These are phyloP conservation scores for Carlito syrichta DNA, from an alignment of 2,113 vertebrate species.

Conservation along the genomic window DNA sequence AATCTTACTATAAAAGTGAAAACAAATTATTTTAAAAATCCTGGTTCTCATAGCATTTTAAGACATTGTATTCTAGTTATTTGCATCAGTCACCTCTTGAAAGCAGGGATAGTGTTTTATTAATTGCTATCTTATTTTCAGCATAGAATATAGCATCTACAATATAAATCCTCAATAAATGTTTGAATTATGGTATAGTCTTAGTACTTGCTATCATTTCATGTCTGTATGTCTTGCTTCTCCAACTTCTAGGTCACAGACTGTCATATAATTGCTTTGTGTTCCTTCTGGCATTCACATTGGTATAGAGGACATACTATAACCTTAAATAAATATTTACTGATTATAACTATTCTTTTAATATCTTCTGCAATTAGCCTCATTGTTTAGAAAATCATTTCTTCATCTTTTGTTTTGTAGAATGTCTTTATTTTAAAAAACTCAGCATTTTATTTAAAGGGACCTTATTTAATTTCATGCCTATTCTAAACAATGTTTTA, in stretches of 20 bases:
- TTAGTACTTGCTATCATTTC: not conserved
- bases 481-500: not conserved
- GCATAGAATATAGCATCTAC: not conserved
- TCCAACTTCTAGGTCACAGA: not conserved
- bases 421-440: conserved; percentile 5
- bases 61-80: not conserved
- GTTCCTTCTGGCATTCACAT: not conserved
- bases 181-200: not conserved
- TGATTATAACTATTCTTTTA: not conserved
- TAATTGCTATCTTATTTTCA: not conserved
- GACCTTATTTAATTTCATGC: not conserved
- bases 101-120: not conserved
- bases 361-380: not conserved
- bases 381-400: not conserved
- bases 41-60: not conserved
- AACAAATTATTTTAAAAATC: not conserved
- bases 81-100: not conserved
- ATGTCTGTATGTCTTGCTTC: not conserved
- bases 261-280: not conserved
- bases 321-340: not conserved
- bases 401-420: not conserved
- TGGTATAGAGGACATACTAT: not conserved
- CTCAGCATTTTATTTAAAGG: not conserved
- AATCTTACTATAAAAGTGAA: not conserved
- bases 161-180: not conserved